Conservation (phyloP, 2,797 vertebrate species). For the Poliocrania exsul region DNA sequence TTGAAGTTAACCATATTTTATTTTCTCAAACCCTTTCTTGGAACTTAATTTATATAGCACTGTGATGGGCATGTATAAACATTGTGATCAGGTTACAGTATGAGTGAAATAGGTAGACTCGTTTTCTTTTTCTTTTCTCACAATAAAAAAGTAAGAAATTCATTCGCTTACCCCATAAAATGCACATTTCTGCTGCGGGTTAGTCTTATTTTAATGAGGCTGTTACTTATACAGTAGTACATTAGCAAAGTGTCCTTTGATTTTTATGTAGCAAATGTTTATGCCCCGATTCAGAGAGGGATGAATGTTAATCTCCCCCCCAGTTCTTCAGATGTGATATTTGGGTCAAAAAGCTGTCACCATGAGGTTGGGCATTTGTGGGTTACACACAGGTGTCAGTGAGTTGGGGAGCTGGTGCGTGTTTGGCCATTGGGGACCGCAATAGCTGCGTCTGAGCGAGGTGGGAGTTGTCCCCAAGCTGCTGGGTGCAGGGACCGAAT, state of each 20-base stretch:
- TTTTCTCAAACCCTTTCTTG: conserved; percentile 70
- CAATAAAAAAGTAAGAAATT: conserved; percentile 65
- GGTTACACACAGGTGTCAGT: not conserved
- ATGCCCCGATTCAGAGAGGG: not conserved
- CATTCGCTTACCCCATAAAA: conserved; percentile 51
- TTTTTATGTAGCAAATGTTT: conserved; percentile 67
- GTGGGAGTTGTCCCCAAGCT: not conserved
- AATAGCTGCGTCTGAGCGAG: not conserved
- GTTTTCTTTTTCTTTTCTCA: conserved; percentile 38
- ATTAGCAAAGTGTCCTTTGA: conserved; percentile 72
- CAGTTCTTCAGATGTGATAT: not conserved
- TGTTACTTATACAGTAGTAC: conserved; percentile 66
- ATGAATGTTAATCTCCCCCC: not conserved
- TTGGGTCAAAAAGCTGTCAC: not conserved
- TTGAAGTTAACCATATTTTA: conserved; percentile 78
- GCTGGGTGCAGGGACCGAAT: not conserved
- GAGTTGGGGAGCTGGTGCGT: not conserved
- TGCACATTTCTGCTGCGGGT: conserved; percentile 42
- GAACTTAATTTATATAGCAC: conserved; percentile 67
- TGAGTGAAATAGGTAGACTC: conserved; percentile 45
- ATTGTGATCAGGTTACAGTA: conserved; percentile 70
- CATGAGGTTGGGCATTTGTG: not conserved
- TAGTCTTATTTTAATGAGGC: conserved; percentile 66
- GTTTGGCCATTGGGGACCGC: rapidly evolving
- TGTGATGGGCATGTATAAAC: conserved; percentile 76